Conservation (phyloP, 2,797 vertebrate genomes). For the Limnodromus scolopaceus region DNA sequence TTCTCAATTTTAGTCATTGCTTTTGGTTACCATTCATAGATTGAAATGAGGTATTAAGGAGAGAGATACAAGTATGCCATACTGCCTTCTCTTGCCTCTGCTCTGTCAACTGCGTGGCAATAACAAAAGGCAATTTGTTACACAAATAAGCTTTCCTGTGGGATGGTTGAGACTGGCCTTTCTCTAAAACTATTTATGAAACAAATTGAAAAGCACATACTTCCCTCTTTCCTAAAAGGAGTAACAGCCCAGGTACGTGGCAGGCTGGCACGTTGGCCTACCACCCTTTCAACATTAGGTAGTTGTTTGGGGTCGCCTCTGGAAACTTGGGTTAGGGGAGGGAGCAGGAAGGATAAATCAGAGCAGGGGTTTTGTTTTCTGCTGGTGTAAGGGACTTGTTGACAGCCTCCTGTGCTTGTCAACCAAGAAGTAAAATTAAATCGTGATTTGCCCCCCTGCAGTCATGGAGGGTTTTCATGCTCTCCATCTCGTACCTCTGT, state of each 20-base stretch:
- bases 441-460: fast-evolving
- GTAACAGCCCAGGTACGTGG: neutral
- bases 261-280: neutral
- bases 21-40: constrained; percentile 12
- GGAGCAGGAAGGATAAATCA: neutral
- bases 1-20: neutral
- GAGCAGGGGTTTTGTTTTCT: neutral
- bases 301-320: neutral
- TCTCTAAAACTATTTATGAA: neutral
- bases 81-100: neutral
- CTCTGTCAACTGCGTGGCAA: neutral
- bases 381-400: neutral
- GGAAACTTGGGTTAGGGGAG: neutral
- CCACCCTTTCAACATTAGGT: neutral
- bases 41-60: neutral
- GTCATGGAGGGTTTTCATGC: neutral
- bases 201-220: neutral
- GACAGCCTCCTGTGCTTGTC: neutral
- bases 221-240: neutral
- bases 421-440: neutral
- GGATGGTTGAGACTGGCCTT: neutral
- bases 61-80: neutral
- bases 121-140: neutral
- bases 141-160: constrained; percentile 18
- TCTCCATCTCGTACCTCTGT: neutral